These are phyloP conservation scores for Papilio machaon DNA, from an alignment of 1,140 invertebrate genomes.

Conservation along the genomic window DNA sequence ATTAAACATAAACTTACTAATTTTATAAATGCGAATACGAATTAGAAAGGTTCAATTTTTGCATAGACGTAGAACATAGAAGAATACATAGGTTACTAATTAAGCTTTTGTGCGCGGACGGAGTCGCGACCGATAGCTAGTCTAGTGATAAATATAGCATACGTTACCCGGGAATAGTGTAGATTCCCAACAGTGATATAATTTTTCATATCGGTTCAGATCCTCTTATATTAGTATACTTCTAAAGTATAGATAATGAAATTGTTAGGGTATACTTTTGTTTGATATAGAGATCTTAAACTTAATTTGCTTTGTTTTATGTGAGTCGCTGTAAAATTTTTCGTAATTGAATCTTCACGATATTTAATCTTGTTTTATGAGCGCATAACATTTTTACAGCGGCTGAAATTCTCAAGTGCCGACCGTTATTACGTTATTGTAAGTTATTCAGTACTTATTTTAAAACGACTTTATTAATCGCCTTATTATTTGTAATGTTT, in stretches of 20 bases:
- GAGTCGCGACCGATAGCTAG: too few relatives aligned
- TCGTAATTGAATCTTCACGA: constrained; percentile 35
- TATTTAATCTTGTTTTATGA: constrained; percentile 37
- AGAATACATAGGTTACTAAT: too few relatives aligned
- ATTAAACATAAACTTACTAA: too few relatives aligned
- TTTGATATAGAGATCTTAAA: constrained; percentile 5
- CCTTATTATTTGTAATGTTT: not conserved
- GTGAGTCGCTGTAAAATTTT: constrained; percentile 26
- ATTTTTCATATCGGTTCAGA: too few relatives aligned
- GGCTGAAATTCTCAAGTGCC: constrained; percentile 18
- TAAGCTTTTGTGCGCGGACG: too few relatives aligned
- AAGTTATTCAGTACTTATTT: constrained; percentile 26
- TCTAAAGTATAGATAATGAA: not conserved
- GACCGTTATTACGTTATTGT: constrained; percentile 22
- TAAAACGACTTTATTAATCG: constrained; percentile 27
- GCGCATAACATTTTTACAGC: constrained; percentile 33
- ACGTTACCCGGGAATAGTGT: too few relatives aligned
- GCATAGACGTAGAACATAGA: too few relatives aligned
- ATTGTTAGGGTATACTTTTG: constrained; percentile 2
- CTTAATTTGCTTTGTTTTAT: constrained; percentile 32
- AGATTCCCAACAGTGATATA: too few relatives aligned
- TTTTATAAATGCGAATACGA: too few relatives aligned
- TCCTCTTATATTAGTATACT: too few relatives aligned
- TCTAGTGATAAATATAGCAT: too few relatives aligned
- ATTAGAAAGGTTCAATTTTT: too few relatives aligned